Percentiles rank a stretch among this genome's conserved stretches.
Conservation (phyloP, 2,113 vertebrate genomes). For the Colistium nudipinnis region DNA sequence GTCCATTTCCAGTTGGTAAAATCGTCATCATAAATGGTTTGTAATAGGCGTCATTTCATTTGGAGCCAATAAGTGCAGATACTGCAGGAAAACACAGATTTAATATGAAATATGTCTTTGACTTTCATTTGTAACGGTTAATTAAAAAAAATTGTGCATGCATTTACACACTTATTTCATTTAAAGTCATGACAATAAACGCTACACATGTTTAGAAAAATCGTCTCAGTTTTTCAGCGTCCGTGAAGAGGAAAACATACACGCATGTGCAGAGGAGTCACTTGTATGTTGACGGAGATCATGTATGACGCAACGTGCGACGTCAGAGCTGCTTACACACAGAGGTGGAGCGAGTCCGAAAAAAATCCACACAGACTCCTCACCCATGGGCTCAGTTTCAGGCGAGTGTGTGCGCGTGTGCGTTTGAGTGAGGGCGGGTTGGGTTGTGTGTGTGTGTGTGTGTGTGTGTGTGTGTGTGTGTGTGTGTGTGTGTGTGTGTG, state of each 20-base stretch:
- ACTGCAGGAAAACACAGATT: too few relatives aligned
- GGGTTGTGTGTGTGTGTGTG: conserved; percentile 10
- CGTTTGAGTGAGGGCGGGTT: background rate
- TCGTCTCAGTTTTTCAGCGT: too few relatives aligned
- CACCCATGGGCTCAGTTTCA: conserved; percentile 10
- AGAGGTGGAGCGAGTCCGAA: conserved; percentile 20
- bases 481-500: conserved; percentile 17
- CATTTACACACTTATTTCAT: too few relatives aligned
- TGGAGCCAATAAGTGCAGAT: background rate
- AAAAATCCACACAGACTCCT: background rate
- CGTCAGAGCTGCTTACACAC: conserved; percentile 13
- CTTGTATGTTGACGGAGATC: background rate
- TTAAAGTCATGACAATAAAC: too few relatives aligned
- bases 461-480: conserved; percentile 27
- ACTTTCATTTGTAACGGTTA: too few relatives aligned
- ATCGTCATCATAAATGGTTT: background rate
- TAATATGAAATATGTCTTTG: too few relatives aligned
- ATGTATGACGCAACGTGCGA: conserved; percentile 7
- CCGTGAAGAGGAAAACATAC: background rate
- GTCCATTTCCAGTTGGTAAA: too few relatives aligned
- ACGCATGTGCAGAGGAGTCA: background rate
- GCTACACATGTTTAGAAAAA: too few relatives aligned
- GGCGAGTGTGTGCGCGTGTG: conserved; percentile 23
- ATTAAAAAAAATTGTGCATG: too few relatives aligned
- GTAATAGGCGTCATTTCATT: background rate